phyloP scores from a whole-genome alignment of 1,140 invertebrate species.

The Laupala kohalensis region DNA sequence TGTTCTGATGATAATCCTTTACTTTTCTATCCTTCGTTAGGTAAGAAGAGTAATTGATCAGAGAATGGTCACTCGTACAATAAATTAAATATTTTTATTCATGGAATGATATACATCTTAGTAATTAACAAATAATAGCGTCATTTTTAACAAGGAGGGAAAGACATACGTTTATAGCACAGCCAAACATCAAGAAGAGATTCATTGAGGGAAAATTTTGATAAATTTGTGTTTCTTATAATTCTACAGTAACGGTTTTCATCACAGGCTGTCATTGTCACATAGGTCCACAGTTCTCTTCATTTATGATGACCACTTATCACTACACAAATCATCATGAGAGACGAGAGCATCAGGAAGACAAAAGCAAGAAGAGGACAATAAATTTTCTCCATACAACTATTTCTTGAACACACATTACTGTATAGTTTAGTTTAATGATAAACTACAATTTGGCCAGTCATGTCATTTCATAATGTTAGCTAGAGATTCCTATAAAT shows the following conservation, averaged over 20 bases:
- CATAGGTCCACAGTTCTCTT: not conserved
- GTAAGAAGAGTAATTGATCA: not conserved
- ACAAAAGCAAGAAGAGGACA: not conserved
- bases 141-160: not conserved
- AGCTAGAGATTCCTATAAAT: not conserved
- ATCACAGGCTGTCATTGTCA: not conserved
- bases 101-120: not conserved
- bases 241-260: not conserved
- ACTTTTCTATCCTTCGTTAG: not conserved
- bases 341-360: not conserved
- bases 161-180: not conserved
- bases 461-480: not conserved
- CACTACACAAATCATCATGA: not conserved
- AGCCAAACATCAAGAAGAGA: not conserved
- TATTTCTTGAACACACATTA: not conserved
- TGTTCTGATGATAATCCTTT: too few relatives aligned
- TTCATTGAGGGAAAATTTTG: not conserved
- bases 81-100: not conserved
- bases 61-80: not conserved
- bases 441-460: not conserved
- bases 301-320: not conserved
- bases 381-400: not conserved
- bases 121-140: not conserved
- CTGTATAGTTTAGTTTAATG: not conserved
- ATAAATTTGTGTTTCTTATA: not conserved